Percentiles rank a stretch among this genome's conserved stretches.
Conservation (phyloP, 2,113 vertebrate species). For the Girardinichthys multiradiatus region DNA sequence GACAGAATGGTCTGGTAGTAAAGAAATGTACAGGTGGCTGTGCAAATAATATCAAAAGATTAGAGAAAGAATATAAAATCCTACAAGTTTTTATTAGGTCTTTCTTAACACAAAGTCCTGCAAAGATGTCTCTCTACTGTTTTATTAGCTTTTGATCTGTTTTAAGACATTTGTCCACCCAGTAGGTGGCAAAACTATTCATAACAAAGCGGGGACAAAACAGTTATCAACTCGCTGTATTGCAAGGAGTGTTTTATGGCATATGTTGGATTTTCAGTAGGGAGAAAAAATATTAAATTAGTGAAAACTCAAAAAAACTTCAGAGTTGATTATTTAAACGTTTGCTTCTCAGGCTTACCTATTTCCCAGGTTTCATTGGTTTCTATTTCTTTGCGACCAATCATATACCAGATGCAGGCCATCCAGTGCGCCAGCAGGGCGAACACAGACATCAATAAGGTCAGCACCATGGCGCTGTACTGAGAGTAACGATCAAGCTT, state of each 20-base stretch:
- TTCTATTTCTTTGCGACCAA: conserved; percentile 87
- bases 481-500: conserved; percentile 93
- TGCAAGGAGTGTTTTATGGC: not conserved
- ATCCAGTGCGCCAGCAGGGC: conserved; percentile 93
- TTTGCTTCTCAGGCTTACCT: conserved; percentile 79
- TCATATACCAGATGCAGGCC: conserved; percentile 94
- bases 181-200: conserved; percentile 45
- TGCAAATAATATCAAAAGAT: no score
- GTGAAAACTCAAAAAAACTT: not conserved
- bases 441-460: conserved; percentile 92
- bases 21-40: no score
- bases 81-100: not conserved
- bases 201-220: conserved; percentile 40
- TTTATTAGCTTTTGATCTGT: conserved; percentile 46
- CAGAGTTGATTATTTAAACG: no score
- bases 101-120: not conserved
- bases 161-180: conserved; percentile 42
- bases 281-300: not conserved
- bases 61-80: not conserved
- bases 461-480: conserved; percentile 92
- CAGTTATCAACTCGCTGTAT: conserved; percentile 19
- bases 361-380: conserved; percentile 89
- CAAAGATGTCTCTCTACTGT: conserved; percentile 3
- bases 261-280: not conserved
- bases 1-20: conserved; percentile 6